These are phyloP conservation scores for Rhinella marina DNA, from an alignment of 2,797 vertebrate species.

Conservation along the genomic window DNA sequence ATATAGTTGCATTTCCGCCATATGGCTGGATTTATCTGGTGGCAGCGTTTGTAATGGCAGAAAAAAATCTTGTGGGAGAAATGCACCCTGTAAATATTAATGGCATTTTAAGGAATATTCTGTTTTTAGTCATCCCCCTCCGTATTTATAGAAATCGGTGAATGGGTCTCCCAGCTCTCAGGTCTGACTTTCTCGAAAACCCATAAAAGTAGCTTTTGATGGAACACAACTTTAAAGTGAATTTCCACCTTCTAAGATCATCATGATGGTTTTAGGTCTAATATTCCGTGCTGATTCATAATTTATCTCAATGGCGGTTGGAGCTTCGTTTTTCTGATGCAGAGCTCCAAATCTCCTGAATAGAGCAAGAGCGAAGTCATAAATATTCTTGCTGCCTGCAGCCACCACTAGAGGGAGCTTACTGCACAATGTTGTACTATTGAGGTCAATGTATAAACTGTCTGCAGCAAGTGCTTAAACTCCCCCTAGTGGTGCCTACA, in stretches of 20 bases:
- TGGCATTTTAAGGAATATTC: no score
- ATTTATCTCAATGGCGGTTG: background rate
- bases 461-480: background rate
- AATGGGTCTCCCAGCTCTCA: no score
- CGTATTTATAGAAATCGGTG: no score
- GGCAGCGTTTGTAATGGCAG: no score
- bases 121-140: no score
- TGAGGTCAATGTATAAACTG: background rate
- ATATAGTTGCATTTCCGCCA: background rate
- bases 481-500: background rate
- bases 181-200: background rate
- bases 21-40: no score
- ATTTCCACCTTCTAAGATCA: background rate
- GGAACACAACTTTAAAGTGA: background rate
- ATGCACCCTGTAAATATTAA: no score
- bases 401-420: background rate
- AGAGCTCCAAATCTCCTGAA: background rate
- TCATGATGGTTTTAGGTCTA: background rate
- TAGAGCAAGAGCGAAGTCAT: background rate
- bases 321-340: background rate
- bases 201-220: background rate
- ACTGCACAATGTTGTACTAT: background rate
- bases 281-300: background rate
- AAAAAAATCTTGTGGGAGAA: no score
- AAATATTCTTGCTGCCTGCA: background rate